Conservation (phyloP, 2,888 invertebrate genomes). For the Melanchra persicariae region DNA sequence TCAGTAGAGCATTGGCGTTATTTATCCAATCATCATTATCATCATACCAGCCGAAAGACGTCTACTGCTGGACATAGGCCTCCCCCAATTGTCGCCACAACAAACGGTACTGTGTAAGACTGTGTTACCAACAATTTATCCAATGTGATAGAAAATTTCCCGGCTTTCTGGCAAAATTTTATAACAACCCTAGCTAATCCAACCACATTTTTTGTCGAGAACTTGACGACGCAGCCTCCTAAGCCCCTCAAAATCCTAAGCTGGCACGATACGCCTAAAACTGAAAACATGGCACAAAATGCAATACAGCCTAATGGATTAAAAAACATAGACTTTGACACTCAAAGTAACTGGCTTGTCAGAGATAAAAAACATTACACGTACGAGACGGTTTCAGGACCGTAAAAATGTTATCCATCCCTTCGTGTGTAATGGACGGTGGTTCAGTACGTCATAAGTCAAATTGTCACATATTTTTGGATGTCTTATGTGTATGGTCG, state of each 20-base stretch:
- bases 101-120: no score
- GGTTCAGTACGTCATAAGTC: conserved; percentile 41
- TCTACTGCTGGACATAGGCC: no score
- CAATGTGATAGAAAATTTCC: not conserved
- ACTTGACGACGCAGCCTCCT: not conserved
- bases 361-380: conserved; percentile 56
- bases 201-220: not conserved
- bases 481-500: not conserved
- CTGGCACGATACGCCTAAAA: not conserved
- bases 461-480: conserved; percentile 55
- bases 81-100: no score
- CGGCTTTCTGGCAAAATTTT: not conserved
- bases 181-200: not conserved
- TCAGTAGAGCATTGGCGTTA: not conserved
- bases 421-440: conserved; percentile 24
- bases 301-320: conserved; percentile 65
- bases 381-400: conserved; percentile 31
- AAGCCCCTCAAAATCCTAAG: not conserved
- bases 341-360: conserved; percentile 51
- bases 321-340: conserved; percentile 46
- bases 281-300: conserved; percentile 28
- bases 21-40: no score
- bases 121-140: no score
- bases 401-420: conserved; percentile 46
- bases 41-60: no score